Percentiles rank a stretch among this genome's conserved stretches.
Conservation (phyloP, 2,797 vertebrate species). For the Anas bahamensis region DNA sequence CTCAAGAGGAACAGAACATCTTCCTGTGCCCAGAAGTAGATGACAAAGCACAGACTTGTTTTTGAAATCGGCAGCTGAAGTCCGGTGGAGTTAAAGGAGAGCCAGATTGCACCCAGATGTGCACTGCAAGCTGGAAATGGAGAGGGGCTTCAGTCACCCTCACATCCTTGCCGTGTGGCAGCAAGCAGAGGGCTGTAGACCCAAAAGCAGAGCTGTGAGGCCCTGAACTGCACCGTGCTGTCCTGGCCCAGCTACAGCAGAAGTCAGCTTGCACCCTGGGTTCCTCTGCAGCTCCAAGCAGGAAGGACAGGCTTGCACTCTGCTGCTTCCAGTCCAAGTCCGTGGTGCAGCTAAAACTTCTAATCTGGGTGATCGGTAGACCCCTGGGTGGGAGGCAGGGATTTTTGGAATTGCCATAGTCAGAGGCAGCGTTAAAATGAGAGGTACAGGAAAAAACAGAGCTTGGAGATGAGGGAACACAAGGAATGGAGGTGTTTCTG, state of each 20-base stretch:
- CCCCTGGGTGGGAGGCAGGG: too few relatives aligned
- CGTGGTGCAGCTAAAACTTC: too few relatives aligned
- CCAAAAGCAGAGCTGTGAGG: not conserved
- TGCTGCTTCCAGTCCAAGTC: too few relatives aligned
- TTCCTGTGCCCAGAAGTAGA: not conserved
- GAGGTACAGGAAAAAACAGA: too few relatives aligned
- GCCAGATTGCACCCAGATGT: not conserved
- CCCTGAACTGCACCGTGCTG: not conserved
- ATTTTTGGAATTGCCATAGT: too few relatives aligned
- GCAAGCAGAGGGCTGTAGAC: not conserved
- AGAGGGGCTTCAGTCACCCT: not conserved
- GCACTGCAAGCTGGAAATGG: not conserved
- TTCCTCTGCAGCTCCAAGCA: not conserved
- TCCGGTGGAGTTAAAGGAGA: not conserved
- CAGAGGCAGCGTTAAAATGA: too few relatives aligned
- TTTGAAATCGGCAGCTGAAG: not conserved
- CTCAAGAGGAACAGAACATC: not conserved
- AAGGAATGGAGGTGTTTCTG: too few relatives aligned
- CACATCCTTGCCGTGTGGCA: too few relatives aligned
- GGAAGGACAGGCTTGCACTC: too few relatives aligned
- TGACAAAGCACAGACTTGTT: not conserved
- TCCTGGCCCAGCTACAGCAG: not conserved
- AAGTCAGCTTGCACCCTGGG: too few relatives aligned
- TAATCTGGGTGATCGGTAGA: too few relatives aligned
- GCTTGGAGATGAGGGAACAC: too few relatives aligned